These are phyloP conservation scores for Sapayoa aenigma DNA, from an alignment of 2,113 vertebrate genomes.

Conservation along the genomic window DNA sequence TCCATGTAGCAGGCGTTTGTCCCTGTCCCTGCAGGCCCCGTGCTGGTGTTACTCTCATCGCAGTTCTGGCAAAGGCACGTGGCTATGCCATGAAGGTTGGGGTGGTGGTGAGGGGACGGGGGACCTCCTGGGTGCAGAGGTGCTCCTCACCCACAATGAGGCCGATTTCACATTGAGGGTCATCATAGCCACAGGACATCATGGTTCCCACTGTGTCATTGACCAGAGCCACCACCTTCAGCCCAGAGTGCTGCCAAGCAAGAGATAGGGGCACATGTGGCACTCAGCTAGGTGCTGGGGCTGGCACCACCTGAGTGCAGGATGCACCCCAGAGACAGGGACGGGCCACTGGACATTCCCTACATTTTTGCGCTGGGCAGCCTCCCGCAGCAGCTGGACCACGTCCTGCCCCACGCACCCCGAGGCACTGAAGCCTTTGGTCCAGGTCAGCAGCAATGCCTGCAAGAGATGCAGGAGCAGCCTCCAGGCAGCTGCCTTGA, in stretches of 20 bases:
- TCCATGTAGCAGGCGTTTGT: conserved; percentile 83
- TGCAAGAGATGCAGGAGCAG: neutral
- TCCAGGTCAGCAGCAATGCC: conserved; percentile 80
- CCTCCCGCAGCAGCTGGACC: conserved; percentile 71
- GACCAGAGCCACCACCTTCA: conserved; percentile 77
- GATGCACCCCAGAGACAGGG: neutral
- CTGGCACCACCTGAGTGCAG: neutral
- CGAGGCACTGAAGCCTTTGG: conserved; percentile 76
- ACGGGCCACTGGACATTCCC: neutral
- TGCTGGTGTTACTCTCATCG: neutral
- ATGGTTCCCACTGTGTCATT: conserved; percentile 84
- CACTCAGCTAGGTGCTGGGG: neutral
- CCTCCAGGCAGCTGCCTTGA: neutral
- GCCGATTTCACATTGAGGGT: conserved; percentile 75
- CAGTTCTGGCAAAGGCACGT: neutral
- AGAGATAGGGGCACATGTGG: neutral
- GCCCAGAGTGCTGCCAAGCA: conserved; percentile 63
- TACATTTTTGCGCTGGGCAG: conserved; percentile 72
- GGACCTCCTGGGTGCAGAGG: neutral
- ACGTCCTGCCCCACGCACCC: conserved; percentile 71
- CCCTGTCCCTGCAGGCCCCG: conserved; percentile 66
- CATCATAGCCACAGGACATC: conserved; percentile 80
- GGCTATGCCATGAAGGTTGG: neutral
- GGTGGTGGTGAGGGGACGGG: neutral
- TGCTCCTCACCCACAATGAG: conserved; percentile 77